Percentiles rank a stretch among this genome's conserved stretches.
These are phyloP conservation scores for Diplogasteroides magnus DNA, from an alignment of 1,140 invertebrate genomes.

Conservation along the genomic window DNA sequence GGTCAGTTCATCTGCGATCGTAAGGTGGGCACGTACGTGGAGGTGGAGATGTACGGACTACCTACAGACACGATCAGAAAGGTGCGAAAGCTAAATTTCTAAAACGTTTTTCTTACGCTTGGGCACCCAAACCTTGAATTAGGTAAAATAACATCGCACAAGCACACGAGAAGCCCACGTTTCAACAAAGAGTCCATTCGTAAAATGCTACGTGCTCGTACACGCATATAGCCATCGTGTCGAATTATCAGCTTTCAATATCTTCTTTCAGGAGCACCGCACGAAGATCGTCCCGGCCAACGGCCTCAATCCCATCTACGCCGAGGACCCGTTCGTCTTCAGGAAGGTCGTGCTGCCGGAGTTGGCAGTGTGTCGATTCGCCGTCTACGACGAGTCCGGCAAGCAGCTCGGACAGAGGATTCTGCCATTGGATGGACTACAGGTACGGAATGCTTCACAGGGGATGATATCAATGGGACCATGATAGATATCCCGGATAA, in stretches of 20 bases:
- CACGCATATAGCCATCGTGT: too few species aligned
- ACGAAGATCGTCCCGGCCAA: slow-evolving; percentile 91
- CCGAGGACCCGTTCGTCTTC: slow-evolving; percentile 95
- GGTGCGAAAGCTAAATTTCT: too few species aligned
- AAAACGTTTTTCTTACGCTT: too few species aligned
- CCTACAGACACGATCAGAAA: slow-evolving; percentile 94
- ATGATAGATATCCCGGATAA: too few species aligned
- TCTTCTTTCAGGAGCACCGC: slow-evolving; percentile 94
- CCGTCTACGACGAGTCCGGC: slow-evolving; percentile 96
- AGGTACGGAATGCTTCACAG: too few species aligned
- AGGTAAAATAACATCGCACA: too few species aligned
- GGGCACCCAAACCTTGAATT: too few species aligned
- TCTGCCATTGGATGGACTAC: slow-evolving; percentile 81
- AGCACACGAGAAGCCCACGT: too few species aligned
- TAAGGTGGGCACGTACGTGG: slow-evolving; percentile 96
- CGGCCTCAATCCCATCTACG: slow-evolving; percentile 92
- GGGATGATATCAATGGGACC: too few species aligned
- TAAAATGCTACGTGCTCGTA: too few species aligned
- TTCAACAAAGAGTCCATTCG: too few species aligned
- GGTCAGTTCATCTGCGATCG: slow-evolving; percentile 99
- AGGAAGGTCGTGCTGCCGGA: slow-evolving; percentile 96
- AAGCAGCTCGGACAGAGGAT: slow-evolving; percentile 94
- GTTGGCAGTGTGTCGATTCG: slow-evolving; percentile 90
- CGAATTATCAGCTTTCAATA: too few species aligned
- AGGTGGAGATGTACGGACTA: slow-evolving; percentile 99